Conservation (phyloP, 2,113 vertebrate species). For the Glaucidium brasilianum region DNA sequence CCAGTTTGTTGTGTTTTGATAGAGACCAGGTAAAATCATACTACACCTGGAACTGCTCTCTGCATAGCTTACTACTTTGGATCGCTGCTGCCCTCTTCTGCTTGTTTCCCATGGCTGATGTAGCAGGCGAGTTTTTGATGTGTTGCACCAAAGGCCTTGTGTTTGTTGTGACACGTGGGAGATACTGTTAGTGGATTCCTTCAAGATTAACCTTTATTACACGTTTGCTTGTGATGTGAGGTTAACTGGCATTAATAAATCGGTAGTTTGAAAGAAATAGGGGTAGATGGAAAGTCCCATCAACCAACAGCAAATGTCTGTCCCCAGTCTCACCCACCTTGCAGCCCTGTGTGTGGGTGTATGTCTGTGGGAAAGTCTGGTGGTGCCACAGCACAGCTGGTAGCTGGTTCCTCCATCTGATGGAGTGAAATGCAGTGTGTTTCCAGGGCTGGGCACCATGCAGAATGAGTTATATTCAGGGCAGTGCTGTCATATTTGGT, state of each 20-base stretch:
- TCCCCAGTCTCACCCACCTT: neutral
- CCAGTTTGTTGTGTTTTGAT: neutral
- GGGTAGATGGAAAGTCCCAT: neutral
- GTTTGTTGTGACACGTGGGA: neutral
- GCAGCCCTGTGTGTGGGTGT: neutral
- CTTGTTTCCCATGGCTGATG: neutral
- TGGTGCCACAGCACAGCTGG: neutral
- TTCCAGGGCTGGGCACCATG: neutral
- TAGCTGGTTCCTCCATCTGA: neutral
- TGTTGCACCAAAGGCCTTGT: neutral
- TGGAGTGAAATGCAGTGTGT: neutral
- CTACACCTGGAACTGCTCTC: accelerated
- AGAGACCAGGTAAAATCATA: neutral
- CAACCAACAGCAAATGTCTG: neutral
- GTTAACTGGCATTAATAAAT: neutral
- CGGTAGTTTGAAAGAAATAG: neutral
- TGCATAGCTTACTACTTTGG: neutral
- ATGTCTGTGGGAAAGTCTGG: too few relatives aligned
- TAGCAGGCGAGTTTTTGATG: accelerated
- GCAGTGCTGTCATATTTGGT: neutral
- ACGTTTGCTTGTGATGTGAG: neutral
- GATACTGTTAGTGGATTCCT: neutral
- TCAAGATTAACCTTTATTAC: neutral
- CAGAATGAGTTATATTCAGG: neutral
- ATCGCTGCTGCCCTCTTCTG: slow-evolving; percentile 46